These are phyloP conservation scores for Cheilosia pagana DNA, from an alignment of 2,888 invertebrate species.

Conservation along the genomic window DNA sequence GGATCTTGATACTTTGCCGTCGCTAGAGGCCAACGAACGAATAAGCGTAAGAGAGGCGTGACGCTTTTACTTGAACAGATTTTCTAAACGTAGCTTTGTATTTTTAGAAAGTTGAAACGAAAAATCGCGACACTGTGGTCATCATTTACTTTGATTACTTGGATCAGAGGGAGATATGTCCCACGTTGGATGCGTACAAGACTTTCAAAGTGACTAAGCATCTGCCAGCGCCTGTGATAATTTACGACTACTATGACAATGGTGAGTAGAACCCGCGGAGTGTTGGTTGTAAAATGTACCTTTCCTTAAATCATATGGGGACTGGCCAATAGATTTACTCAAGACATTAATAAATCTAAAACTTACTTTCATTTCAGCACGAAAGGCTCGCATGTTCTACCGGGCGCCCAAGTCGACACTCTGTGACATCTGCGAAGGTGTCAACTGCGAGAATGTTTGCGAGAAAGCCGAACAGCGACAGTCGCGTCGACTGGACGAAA, in stretches of 20 bases:
- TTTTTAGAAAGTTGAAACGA: slow-evolving; percentile 87
- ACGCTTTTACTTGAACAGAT: no score
- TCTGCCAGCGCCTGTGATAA: slow-evolving; percentile 92
- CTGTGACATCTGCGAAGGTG: slow-evolving; percentile 93
- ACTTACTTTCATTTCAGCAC: slow-evolving; percentile 85
- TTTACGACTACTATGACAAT: slow-evolving; percentile 96
- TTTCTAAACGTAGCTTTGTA: not conserved
- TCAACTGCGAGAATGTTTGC: slow-evolving; percentile 84
- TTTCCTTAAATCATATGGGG: no score
- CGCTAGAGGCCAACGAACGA: slow-evolving; percentile 85
- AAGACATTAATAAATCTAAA: not conserved
- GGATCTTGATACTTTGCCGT: slow-evolving; percentile 91
- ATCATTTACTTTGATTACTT: slow-evolving; percentile 90
- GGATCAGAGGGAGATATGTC: slow-evolving; percentile 89
- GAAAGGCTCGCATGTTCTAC: slow-evolving; percentile 93
- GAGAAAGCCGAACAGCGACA: slow-evolving; percentile 81
- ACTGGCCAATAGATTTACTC: no score
- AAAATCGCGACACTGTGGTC: slow-evolving; percentile 87
- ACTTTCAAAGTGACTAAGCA: slow-evolving; percentile 94
- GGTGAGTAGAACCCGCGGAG: no score
- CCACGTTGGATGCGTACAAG: slow-evolving; percentile 93
- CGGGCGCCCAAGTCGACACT: slow-evolving; percentile 88
- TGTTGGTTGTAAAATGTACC: no score
- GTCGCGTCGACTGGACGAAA: slow-evolving; percentile 57
- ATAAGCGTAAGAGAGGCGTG: slow-evolving; percentile 78